phyloP scores from a whole-genome alignment of 2,888 invertebrate genomes.

The Microplitis manilae region DNA sequence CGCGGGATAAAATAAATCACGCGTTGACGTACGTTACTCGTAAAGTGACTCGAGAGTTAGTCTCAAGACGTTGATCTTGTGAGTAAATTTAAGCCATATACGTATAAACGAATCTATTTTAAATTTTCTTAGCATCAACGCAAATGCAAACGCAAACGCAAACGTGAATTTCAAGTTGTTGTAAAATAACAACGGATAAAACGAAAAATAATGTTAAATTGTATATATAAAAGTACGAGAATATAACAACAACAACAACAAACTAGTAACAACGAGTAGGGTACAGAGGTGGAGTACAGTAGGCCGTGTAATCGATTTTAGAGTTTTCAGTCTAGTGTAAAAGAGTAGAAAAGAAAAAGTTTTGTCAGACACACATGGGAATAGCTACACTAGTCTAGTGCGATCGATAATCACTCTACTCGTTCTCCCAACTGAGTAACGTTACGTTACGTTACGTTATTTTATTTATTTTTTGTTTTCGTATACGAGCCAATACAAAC shows the following conservation, averaged over 20 bases:
- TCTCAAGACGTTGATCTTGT: conserved; percentile 6
- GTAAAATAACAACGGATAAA: neutral
- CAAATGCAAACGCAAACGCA: neutral
- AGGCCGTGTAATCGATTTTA: conserved; percentile 19
- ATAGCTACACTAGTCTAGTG: neutral
- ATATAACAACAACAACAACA: neutral
- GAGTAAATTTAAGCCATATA: neutral
- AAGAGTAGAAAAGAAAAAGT: conserved; percentile 9
- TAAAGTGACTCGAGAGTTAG: conserved; percentile 29
- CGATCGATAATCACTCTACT: conserved; percentile 4
- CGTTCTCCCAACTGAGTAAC: neutral
- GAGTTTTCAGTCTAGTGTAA: neutral
- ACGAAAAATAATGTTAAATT: neutral
- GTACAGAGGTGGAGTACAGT: neutral
- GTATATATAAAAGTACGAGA: neutral
- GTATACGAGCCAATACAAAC: neutral
- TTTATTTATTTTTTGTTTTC: conserved; percentile 9
- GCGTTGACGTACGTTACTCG: conserved; percentile 30
- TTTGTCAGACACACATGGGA: conserved; percentile 5
- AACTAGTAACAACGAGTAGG: neutral
- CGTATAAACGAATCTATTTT: neutral
- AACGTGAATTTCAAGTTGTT: neutral
- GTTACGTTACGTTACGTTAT: neutral
- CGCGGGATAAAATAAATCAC: conserved; percentile 40
- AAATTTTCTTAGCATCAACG: no score